Conservation (phyloP, 2,113 vertebrate species). For the Phycodurus eques region DNA sequence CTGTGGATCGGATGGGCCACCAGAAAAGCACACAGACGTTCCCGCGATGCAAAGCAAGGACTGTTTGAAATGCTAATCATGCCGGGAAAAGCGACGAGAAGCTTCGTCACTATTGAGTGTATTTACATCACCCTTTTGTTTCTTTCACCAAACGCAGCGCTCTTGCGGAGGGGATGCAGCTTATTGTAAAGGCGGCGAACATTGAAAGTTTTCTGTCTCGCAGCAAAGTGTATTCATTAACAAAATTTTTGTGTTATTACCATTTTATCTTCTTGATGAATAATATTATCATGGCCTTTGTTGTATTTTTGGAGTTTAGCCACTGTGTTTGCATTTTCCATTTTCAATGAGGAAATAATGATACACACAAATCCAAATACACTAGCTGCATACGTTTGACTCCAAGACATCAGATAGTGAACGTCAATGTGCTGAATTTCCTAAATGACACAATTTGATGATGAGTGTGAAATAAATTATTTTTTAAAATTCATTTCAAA, state of each 20-base stretch:
- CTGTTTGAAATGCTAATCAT: conserved; percentile 75
- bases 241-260: conserved; percentile 45
- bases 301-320: conserved; percentile 42
- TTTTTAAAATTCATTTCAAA: too few relatives aligned
- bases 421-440: not conserved
- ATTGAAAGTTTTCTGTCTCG: conserved; percentile 42
- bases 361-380: conserved; percentile 28
- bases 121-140: conserved; percentile 68
- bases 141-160: conserved; percentile 58
- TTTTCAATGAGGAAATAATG: conserved; percentile 20
- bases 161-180: conserved; percentile 54
- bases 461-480: not conserved
- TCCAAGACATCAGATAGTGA: conserved; percentile 22
- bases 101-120: conserved; percentile 61
- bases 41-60: conserved; percentile 68
- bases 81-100: conserved; percentile 41
- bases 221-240: conserved; percentile 34
- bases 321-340: conserved; percentile 41
- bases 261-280: conserved; percentile 49
- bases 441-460: conserved; percentile 19
- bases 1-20: conserved; percentile 58
- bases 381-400: conserved; percentile 19
- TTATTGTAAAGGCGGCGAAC: conserved; percentile 51
- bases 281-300: conserved; percentile 39
- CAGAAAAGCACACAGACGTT: conserved; percentile 60